A percentile compares a stretch with the other conserved stretches of the same genome.
Conservation (phyloP, 2,113 vertebrate species). For the Polyodon spathula region DNA sequence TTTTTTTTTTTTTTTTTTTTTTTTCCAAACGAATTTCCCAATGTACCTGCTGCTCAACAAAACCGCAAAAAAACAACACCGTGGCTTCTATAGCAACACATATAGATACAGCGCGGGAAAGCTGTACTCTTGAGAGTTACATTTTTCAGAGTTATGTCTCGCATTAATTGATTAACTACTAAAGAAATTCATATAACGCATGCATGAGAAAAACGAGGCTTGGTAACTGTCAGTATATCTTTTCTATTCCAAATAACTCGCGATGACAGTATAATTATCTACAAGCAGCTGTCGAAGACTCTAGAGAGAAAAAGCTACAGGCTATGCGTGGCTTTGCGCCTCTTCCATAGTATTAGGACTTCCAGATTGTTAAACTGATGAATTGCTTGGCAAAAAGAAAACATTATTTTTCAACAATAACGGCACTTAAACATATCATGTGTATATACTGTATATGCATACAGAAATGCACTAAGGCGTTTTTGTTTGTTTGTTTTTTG, state of each 20-base stretch:
- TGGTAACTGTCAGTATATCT: conserved; percentile 79
- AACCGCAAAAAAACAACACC: conserved; percentile 29
- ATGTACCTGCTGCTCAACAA: conserved; percentile 23
- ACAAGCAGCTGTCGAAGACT: conserved; percentile 92
- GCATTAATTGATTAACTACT: conserved; percentile 32
- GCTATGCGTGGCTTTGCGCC: conserved; percentile 48
- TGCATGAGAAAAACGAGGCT: conserved; percentile 47
- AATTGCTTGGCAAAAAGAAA: conserved; percentile 34
- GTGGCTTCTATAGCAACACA: conserved; percentile 7
- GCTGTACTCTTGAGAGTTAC: conserved; percentile 18
- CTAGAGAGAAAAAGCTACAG: conserved; percentile 66
- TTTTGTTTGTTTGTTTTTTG: no score
- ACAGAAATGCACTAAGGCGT: no score
- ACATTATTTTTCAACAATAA: no score
- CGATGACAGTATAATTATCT: conserved; percentile 98
- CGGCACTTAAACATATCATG: no score
- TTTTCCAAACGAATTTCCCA: conserved; percentile 32
- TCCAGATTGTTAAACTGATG: conserved; percentile 55
- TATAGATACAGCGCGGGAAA: conserved; percentile 17
- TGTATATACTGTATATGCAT: no score
- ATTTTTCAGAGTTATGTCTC: conserved; percentile 16
- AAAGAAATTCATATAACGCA: conserved; percentile 29
- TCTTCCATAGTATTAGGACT: conserved; percentile 48
- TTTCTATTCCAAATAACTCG: conserved; percentile 82
- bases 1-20: conserved; percentile 38